Conservation (phyloP, 2,888 invertebrate genomes). For the Ellobium chinense region DNA sequence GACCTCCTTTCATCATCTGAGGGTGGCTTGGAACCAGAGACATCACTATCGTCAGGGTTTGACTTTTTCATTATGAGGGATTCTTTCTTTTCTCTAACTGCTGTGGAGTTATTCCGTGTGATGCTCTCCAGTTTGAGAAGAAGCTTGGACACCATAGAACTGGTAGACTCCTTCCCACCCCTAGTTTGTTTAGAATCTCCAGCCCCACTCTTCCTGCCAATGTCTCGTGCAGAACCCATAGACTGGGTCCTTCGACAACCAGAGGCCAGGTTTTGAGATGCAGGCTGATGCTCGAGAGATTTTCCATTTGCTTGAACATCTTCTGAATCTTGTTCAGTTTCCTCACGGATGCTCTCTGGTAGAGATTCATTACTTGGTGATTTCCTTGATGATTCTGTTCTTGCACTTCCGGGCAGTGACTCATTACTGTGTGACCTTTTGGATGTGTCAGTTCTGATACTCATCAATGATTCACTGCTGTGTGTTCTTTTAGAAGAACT, state of each 20-base stretch:
- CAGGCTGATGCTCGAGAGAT: not conserved
- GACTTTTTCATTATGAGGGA: constrained; percentile 49
- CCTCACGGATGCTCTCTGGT: constrained; percentile 42
- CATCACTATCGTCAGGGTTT: constrained; percentile 45
- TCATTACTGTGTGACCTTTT: constrained; percentile 43
- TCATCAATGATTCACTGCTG: constrained; percentile 44
- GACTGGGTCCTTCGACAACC: constrained; percentile 47
- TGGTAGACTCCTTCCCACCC: constrained; percentile 16
- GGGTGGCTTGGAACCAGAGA: constrained; percentile 34
- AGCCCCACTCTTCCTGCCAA: not conserved
- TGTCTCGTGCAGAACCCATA: constrained; percentile 56
- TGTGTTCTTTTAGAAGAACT: constrained; percentile 25
- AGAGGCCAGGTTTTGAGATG: not conserved
- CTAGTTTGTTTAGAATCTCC: not conserved
- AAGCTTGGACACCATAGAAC: constrained; percentile 64
- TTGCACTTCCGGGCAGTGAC: constrained; percentile 38
- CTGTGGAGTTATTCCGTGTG: constrained; percentile 59
- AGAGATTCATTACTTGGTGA: constrained; percentile 49
- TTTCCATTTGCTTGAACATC: constrained; percentile 1
- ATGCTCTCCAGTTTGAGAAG: constrained; percentile 67
- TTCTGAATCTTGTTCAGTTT: not conserved
- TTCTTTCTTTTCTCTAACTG: constrained; percentile 56
- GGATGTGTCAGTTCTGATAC: constrained; percentile 19
- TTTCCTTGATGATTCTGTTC: constrained; percentile 15
- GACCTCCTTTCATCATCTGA: constrained; percentile 48